Evolutionary conservation across 2,888 invertebrate genomes (phyloP), one percentile per base, ranked within the genome.

Genomic region (Synanthedon formicaeformis): DNA sequence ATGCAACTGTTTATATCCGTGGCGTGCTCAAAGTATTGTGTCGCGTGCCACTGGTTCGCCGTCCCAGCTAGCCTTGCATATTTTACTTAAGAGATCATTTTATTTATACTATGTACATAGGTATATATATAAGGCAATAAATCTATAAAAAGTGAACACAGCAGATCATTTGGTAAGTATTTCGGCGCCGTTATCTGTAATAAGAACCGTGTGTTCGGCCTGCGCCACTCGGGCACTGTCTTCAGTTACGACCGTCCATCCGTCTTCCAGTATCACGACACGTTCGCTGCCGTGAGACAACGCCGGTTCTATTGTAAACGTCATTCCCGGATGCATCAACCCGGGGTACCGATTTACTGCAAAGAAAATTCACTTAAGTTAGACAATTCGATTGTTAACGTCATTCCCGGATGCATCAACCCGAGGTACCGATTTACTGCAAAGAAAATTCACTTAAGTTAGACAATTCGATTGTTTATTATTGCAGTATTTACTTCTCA

Each of bases 231-330:
- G 88, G 0, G 95, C 90, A 57, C 91, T 88, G 69, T 98, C 98
- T 18, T 89, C 77, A 0, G 96, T 96, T 0, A 95, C 89, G 0
- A 95, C 94, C 0, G 99, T 98, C 98, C 99, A 99, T 0, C 94
- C 93, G 74, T 99, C 98, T 52, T 93, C 92, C 13, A 95, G 87
- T 56, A 95, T 87, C 23, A 90, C 88, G 2, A 94, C 88, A 53
- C 92, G 85, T 48, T 88, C 87, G 1, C 78, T 81, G 1, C 97
- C 97, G 61, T 95, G 93, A 1, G 93, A 91, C 13, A 98, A 69
- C 8, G 94, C 92, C 10, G 98, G 98, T 71, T 98, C 98, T 65
- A 98, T 94, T 0, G 98, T 98, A 69, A 98, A 98, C 0, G 95
- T 94, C 95, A 97, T 97, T n/a, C 96, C 96, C 3, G 93, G 79